Base-by-base conservation (phyloP, 2,113 vertebrate genomes). In the Rhinogobius similis region DNA sequence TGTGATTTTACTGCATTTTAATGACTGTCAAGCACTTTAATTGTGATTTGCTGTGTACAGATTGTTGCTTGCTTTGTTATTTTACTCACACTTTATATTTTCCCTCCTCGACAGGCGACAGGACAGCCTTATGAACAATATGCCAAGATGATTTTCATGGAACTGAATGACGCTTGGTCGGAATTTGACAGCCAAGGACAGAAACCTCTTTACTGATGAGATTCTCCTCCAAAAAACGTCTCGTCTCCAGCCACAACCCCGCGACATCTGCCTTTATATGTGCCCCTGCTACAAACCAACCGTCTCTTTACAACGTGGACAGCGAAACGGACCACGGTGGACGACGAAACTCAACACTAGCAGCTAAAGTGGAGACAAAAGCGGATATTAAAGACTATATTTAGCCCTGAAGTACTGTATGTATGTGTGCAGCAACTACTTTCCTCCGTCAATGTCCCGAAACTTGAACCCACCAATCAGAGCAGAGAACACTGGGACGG, bases 71-170 rank as follows among this genome's bases (percentile, higher is more conserved):
- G n/a, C n/a, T n/a, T n/a, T n/a, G n/a, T 13, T 73, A 18, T 78
- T 14, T 26, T 16, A 16, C 53, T 27, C 3, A 56, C 24, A 56
- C 1, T 23, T 27, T 56, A 3, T 8, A 6, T 23, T 29, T 58
- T 6, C 12, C 79, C 12, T 24, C 65, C 65, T 29, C 61, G 29
- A 8, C 80, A 99, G 98, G 98, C 98, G 11, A 99, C 98, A 2
- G 98, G 97, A 75, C 94, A 99, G 89, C 96, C 97, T 10, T 99
- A 99, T 80, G 98, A 99, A 95, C 98, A 99, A 89, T 99, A 99
- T 78, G 98, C 98, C 94, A 99, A 99, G 95, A 98, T 99, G 98
- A 99, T 99, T 91, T 99, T 99, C 92, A 98, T 99, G 96, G 98
- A 99, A 92, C 90, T 99, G 67, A 99, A 99, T 23, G 97, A 99